These are phyloP conservation scores for Pterocles orientalis DNA, from an alignment of 2,113 vertebrate genomes.

Conservation along the genomic window DNA sequence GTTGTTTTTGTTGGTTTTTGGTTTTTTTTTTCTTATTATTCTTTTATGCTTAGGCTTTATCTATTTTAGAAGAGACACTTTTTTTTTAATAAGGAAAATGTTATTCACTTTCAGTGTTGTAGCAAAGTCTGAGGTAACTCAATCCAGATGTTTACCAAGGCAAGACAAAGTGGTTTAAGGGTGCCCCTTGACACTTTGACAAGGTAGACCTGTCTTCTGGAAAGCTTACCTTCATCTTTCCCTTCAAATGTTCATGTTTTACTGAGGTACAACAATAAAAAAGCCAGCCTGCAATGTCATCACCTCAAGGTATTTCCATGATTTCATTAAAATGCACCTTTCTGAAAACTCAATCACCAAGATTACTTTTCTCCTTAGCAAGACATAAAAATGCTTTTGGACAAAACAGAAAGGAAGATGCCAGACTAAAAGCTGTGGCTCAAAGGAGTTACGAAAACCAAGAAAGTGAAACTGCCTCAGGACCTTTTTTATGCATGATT, in stretches of 20 bases:
- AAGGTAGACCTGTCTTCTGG: background rate
- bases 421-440: background rate
- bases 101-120: background rate
- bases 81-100: background rate
- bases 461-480: background rate
- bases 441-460: constrained; percentile 20
- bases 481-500: background rate
- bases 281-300: background rate
- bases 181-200: background rate
- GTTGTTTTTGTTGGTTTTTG: no score
- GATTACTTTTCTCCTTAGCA: background rate
- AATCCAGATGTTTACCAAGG: background rate
- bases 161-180: background rate
- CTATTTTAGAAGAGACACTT: background rate
- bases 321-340: constrained; percentile 23
- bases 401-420: background rate
- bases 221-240: background rate
- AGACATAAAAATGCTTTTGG: background rate
- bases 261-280: background rate
- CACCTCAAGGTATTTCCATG: background rate
- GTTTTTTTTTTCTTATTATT: background rate
- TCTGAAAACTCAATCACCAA: background rate
- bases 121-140: background rate
- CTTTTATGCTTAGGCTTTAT: background rate
- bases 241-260: background rate